phyloP scores from a whole-genome alignment of 2,797 vertebrate species.

The Hippoglossus hippoglossus region DNA sequence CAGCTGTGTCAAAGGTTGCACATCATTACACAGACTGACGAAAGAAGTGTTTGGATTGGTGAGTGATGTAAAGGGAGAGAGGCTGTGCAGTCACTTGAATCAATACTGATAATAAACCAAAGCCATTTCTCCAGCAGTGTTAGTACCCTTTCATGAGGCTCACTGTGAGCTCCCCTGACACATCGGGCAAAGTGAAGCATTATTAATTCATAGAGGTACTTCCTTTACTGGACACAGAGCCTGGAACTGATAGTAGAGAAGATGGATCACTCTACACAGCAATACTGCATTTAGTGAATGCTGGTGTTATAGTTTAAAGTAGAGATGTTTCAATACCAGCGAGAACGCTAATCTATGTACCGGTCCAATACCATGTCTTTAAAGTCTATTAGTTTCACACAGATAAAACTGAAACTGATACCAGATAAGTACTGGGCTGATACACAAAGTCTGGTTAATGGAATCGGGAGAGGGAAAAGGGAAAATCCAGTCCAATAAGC shows the following conservation, averaged over 20 bases:
- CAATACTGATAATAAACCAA: slow-evolving; percentile 59
- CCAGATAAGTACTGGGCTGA: no score
- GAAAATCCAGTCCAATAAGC: no score
- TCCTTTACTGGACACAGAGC: slow-evolving; percentile 58
- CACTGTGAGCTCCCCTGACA: slow-evolving; percentile 52
- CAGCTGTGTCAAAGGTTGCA: neutral
- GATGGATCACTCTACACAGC: slow-evolving; percentile 36
- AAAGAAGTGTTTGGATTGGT: neutral
- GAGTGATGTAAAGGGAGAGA: neutral
- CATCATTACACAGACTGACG: neutral
- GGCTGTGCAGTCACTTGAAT: slow-evolving; percentile 45
- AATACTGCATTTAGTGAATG: slow-evolving; percentile 17
- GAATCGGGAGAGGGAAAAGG: no score
- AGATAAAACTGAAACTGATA: no score
- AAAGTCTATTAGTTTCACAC: no score
- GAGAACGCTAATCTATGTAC: no score
- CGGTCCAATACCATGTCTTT: no score
- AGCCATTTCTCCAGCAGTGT: slow-evolving; percentile 41
- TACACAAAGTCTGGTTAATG: no score
- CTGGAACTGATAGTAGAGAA: slow-evolving; percentile 30
- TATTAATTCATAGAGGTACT: slow-evolving; percentile 75
- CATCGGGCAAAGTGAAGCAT: slow-evolving; percentile 65
- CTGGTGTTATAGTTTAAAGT: no score
- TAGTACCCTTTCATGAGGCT: slow-evolving; percentile 48
- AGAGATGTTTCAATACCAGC: no score